A percentile compares a stretch with the other conserved stretches of the same genome.
phyloP scores from a whole-genome alignment of 2,113 vertebrate genomes.

The Rafetus swinhoei region DNA sequence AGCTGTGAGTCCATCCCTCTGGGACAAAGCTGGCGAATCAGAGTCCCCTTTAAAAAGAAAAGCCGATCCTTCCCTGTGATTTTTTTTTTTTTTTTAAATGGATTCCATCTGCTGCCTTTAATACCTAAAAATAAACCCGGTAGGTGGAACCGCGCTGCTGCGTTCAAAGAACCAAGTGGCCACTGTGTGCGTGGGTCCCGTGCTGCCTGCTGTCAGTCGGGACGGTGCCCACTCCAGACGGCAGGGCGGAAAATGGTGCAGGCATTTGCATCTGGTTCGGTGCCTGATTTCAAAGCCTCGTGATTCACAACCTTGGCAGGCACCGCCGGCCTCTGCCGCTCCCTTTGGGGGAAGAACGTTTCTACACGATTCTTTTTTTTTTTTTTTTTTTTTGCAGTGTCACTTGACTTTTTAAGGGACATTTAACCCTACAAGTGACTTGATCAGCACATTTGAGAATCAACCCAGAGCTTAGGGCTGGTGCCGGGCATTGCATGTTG shows the following conservation, averaged over 20 bases:
- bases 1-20: background rate
- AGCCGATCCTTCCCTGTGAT: background rate
- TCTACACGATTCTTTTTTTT: background rate
- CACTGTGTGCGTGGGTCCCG: accelerated
- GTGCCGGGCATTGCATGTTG: background rate
- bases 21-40: background rate
- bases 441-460: background rate
- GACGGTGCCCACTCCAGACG: background rate
- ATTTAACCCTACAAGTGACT: background rate
- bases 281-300: background rate
- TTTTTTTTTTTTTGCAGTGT: background rate
- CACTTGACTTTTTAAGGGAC: background rate
- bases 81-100: background rate
- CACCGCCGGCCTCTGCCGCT: background rate
- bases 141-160: background rate
- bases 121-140: conserved; percentile 20
- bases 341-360: background rate
- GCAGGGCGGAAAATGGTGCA: background rate
- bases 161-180: background rate
- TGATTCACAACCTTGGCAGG: background rate
- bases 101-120: conserved; percentile 10
- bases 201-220: accelerated
- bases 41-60: background rate
- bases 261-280: background rate
- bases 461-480: background rate